These are phyloP conservation scores for Lepidurus arcticus DNA, from an alignment of 1,140 invertebrate genomes.

Conservation along the genomic window DNA sequence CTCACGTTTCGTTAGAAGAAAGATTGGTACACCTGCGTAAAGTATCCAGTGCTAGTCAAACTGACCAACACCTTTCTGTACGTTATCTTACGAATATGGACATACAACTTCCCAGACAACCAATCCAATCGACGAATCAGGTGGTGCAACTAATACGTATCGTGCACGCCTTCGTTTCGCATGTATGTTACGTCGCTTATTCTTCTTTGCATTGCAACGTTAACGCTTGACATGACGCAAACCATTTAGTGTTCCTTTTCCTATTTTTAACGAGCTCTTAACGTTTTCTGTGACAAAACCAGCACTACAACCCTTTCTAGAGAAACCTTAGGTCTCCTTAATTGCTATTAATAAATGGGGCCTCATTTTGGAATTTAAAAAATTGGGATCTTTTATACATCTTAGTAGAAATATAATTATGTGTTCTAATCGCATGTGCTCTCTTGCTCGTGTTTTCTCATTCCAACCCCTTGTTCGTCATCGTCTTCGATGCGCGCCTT, in stretches of 20 bases:
- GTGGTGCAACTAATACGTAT: neutral
- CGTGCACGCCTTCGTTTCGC: neutral
- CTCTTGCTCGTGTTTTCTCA: conserved; percentile 23
- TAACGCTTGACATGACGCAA: neutral
- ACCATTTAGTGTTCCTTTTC: neutral
- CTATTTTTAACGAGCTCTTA: neutral
- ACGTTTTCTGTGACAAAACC: neutral
- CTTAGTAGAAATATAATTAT: neutral
- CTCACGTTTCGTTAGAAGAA: neutral
- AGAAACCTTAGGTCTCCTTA: neutral
- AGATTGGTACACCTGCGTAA: neutral
- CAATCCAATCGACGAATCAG: neutral
- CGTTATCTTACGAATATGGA: no score
- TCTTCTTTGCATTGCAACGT: neutral
- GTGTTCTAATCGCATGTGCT: conserved; percentile 19
- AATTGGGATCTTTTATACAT: neutral
- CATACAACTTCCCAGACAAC: neutral
- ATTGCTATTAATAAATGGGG: no score
- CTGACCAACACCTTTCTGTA: no score
- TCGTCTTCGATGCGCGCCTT: conserved; percentile 12
- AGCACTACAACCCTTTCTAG: neutral
- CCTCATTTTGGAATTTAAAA: no score
- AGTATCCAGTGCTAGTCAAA: neutral
- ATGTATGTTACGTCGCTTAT: no score
- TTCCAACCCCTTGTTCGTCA: neutral